These are phyloP conservation scores for Thaleichthys pacificus DNA, from an alignment of 2,797 vertebrate genomes.

Conservation along the genomic window DNA sequence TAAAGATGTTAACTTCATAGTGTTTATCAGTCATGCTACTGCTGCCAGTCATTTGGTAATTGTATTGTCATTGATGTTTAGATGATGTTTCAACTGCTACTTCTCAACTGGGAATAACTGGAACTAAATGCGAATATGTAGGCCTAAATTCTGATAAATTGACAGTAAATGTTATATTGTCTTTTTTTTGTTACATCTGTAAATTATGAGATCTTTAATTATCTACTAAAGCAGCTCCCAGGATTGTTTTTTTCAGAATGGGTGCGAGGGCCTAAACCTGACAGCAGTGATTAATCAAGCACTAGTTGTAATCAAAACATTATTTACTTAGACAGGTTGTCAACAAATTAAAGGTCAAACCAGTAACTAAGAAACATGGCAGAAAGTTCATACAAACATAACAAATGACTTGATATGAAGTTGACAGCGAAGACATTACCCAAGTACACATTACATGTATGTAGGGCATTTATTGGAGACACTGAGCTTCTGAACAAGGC, in stretches of 20 bases:
- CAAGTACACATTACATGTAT: neutral
- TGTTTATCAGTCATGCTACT: constrained; percentile 3
- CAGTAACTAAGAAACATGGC: neutral
- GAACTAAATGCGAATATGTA: constrained; percentile 3
- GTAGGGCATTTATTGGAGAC: neutral
- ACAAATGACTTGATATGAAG: neutral
- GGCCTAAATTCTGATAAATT: neutral
- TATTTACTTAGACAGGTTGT: neutral
- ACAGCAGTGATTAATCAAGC: neutral
- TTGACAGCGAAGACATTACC: constrained; percentile 7
- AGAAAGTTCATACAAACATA: neutral
- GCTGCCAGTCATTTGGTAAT: neutral
- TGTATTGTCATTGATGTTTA: constrained; percentile 2
- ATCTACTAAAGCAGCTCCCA: neutral
- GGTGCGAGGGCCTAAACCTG: neutral
- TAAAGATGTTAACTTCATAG: neutral
- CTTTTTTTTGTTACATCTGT: neutral
- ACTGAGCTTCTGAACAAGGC: neutral
- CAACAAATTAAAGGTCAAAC: neutral
- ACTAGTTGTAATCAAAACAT: neutral
- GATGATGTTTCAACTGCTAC: neutral
- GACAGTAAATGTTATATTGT: neutral
- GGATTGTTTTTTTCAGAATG: neutral
- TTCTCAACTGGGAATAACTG: neutral
- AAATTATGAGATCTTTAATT: neutral